Conservation (phyloP, 2,888 invertebrate species). For the Eulithis testata region DNA sequence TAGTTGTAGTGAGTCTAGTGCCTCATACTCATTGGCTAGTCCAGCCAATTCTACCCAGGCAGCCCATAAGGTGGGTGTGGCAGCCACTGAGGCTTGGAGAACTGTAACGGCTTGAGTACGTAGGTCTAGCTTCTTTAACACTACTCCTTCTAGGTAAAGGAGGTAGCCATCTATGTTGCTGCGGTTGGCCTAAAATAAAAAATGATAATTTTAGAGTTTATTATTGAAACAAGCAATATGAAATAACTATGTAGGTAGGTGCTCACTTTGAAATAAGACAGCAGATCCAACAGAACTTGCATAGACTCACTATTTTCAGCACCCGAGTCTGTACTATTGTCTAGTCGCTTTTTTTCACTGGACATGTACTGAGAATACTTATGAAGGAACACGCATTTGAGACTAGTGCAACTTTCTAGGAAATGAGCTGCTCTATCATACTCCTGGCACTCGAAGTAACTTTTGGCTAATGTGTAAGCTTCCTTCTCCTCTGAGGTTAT, state of each 20-base stretch:
- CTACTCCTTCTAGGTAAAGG: constrained; percentile 95
- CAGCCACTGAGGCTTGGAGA: constrained; percentile 90
- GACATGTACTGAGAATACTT: constrained; percentile 95
- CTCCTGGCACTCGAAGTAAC: constrained; percentile 95
- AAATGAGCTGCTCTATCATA: constrained; percentile 95
- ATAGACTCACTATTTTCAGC: constrained; percentile 73
- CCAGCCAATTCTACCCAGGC: constrained; percentile 97
- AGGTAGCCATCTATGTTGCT: constrained; percentile 94
- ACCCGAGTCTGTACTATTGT: constrained; percentile 85
- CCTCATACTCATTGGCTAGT: constrained; percentile 92
- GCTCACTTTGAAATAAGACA: constrained; percentile 76
- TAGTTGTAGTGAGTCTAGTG: constrained; percentile 86
- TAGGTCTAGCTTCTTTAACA: constrained; percentile 94
- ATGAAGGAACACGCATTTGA: constrained; percentile 92
- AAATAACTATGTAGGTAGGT: no score
- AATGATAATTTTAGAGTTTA: background rate
- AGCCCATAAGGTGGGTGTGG: constrained; percentile 95
- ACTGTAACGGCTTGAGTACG: constrained; percentile 90
- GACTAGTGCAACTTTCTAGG: constrained; percentile 87
- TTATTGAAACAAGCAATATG: background rate
- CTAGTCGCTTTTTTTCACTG: constrained; percentile 94
- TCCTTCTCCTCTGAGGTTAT: constrained; percentile 87
- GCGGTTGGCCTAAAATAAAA: constrained; percentile 76
- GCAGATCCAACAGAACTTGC: constrained; percentile 72
- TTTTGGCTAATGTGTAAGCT: constrained; percentile 91